These are phyloP conservation scores for Halichondria panicea DNA, from an alignment of 37 sponge, comb jelly and placozoan genomes.

Conservation along the genomic window DNA sequence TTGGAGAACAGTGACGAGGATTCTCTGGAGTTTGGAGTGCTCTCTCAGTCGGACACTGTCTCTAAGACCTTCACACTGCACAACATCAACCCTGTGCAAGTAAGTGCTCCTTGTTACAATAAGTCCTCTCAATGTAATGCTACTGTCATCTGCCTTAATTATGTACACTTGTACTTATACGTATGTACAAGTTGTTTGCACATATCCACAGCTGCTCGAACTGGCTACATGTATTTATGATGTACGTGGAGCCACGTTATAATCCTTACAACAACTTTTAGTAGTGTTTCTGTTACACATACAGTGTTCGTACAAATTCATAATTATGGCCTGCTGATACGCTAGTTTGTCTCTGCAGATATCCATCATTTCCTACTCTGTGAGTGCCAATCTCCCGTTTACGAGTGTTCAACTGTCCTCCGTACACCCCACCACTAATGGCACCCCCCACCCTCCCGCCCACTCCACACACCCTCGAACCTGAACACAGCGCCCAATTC, in stretches of 20 bases:
- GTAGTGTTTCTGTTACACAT: too few relatives aligned
- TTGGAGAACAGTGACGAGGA: constrained; percentile 49
- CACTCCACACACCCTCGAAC: constrained; percentile 41
- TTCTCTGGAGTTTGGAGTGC: constrained; percentile 70
- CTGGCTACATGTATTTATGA: not conserved
- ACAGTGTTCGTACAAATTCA: too few relatives aligned
- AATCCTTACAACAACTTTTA: too few relatives aligned
- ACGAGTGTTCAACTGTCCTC: constrained; percentile 28
- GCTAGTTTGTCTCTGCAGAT: too few relatives aligned
- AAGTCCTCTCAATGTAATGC: not conserved
- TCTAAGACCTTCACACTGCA: constrained; percentile 51
- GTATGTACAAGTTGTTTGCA: not conserved
- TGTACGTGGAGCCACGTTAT: not conserved
- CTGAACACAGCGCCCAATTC: constrained; percentile 32
- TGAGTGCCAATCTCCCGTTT: constrained; percentile 17
- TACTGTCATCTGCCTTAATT: not conserved
- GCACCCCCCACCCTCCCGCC: not conserved
- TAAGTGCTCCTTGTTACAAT: constrained; percentile 8
- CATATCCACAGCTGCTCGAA: not conserved
- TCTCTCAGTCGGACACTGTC: constrained; percentile 24
- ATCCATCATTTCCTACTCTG: constrained; percentile 17
- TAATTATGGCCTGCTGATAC: too few relatives aligned
- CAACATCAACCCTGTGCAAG: constrained; percentile 80
- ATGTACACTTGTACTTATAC: not conserved
- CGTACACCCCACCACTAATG: constrained; percentile 4